Evolutionary conservation across 2,888 invertebrate genomes (phyloP).

Genomic region (Cryptops parisi): DNA sequence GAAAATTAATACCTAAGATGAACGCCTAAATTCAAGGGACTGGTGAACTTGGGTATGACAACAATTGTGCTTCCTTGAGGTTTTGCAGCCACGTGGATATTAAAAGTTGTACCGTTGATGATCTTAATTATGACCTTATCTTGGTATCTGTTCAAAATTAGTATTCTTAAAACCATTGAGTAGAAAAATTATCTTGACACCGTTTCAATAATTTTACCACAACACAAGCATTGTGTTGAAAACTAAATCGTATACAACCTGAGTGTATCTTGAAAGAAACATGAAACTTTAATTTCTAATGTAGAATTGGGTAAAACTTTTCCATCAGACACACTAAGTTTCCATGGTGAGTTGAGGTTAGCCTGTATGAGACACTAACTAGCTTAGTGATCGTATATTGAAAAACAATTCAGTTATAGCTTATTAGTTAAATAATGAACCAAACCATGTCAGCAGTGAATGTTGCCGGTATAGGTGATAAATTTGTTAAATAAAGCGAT

Average conservation of each 20-base stretch:
- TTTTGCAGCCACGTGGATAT: slow-evolving; percentile 40
- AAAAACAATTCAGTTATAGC: neutral
- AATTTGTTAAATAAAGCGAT: slow-evolving; percentile 44
- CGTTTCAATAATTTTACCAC: slow-evolving; percentile 17
- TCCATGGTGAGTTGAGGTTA: slow-evolving; percentile 28
- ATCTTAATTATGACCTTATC: slow-evolving; percentile 31
- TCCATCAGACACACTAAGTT: slow-evolving; percentile 2
- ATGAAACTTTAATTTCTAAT: neutral
- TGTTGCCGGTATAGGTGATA: slow-evolving; percentile 51
- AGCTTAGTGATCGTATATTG: neutral
- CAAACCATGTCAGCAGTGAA: slow-evolving; percentile 41
- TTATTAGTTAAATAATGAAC: neutral
- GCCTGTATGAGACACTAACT: slow-evolving; percentile 22
- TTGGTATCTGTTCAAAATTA: no score
- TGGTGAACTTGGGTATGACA: slow-evolving; percentile 44
- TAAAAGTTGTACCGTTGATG: slow-evolving; percentile 33
- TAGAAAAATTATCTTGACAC: no score
- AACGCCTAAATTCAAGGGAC: slow-evolving; percentile 43
- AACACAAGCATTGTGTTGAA: no score
- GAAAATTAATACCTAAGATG: slow-evolving; percentile 41
- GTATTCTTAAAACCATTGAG: no score
- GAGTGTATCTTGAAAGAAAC: slow-evolving; percentile 7
- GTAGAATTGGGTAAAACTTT: slow-evolving; percentile 25
- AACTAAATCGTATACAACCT: no score
- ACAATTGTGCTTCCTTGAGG: slow-evolving; percentile 52